Evolutionary conservation across 2,797 vertebrate genomes (phyloP).

Genomic region (Chaunax sp.): DNA sequence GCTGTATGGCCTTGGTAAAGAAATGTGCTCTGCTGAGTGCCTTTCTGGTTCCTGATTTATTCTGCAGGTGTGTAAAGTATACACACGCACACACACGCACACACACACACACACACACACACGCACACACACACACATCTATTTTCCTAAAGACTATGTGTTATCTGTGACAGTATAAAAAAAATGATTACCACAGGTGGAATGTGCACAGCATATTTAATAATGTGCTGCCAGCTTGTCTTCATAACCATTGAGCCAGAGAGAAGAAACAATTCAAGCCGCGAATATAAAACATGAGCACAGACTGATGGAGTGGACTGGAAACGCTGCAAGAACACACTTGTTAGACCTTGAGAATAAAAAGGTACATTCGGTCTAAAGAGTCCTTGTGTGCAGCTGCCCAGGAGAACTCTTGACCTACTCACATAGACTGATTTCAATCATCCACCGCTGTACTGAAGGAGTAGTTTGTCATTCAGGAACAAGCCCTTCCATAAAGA

Average conservation of each 20-base stretch:
- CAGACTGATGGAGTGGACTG: conserved; percentile 4
- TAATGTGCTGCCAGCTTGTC: background rate
- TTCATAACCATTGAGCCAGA: background rate
- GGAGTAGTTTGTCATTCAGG: conserved; percentile 35
- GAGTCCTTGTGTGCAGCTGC: conserved; percentile 38
- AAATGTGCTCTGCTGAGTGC: too few species aligned
- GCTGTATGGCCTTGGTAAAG: too few species aligned
- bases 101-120: background rate
- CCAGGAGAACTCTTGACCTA: conserved; percentile 36
- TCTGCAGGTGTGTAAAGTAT: conserved; percentile 10
- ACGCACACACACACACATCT: conserved; percentile 1
- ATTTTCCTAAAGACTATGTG: background rate
- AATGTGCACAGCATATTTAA: conserved; percentile 28
- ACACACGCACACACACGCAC: too few species aligned
- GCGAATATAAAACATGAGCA: conserved; percentile 36
- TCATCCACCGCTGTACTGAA: conserved; percentile 26
- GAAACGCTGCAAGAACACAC: conserved; percentile 33
- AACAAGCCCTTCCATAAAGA: conserved; percentile 24
- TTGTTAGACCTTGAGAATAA: conserved; percentile 54
- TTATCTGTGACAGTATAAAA: conserved; percentile 6
- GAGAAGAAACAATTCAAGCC: conserved; percentile 1
- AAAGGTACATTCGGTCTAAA: conserved; percentile 46
- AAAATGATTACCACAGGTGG: conserved; percentile 9
- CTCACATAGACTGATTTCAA: conserved; percentile 39
- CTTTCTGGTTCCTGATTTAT: conserved; percentile 17